Evolutionary conservation across 2,797 vertebrate species (phyloP).

Genomic region (Malurus splendens): DNA sequence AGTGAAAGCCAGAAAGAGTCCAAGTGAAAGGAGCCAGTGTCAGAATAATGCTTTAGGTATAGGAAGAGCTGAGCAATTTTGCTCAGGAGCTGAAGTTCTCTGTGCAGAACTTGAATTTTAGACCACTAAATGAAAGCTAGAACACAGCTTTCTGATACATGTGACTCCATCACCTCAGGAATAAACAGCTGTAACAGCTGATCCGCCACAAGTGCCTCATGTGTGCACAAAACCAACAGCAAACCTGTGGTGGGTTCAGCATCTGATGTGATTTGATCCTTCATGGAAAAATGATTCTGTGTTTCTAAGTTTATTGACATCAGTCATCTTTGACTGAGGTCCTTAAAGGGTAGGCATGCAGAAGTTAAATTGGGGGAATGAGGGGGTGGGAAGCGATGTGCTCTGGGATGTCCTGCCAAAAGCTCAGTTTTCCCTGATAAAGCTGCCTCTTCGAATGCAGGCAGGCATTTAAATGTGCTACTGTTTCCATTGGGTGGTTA

Average conservation of each 20-base stretch:
- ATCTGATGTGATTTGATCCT: not conserved
- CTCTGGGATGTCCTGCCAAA: not conserved
- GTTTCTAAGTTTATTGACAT: not conserved
- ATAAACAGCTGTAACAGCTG: not conserved
- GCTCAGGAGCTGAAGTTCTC: not conserved
- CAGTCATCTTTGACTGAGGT: not conserved
- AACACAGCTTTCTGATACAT: not conserved
- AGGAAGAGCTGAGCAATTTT: not conserved
- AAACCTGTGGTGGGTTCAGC: not conserved
- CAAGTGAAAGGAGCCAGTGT: not conserved
- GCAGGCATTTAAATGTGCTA: not conserved
- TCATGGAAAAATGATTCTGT: not conserved
- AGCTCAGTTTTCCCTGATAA: not conserved
- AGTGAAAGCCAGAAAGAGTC: not conserved
- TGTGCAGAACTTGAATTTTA: not conserved
- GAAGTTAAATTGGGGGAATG: not conserved
- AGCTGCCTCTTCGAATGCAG: not conserved
- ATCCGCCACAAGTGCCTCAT: not conserved
- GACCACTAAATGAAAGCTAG: not conserved
- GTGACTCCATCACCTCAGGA: not conserved
- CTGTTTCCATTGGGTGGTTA: not conserved
- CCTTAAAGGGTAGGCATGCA: not conserved
- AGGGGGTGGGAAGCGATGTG: not conserved
- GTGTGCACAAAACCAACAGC: not conserved
- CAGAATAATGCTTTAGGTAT: not conserved